Percentiles rank a stretch among this genome's conserved stretches.
phyloP scores from a whole-genome alignment of 2,113 vertebrate genomes.

The Rhodinocichla rosea region DNA sequence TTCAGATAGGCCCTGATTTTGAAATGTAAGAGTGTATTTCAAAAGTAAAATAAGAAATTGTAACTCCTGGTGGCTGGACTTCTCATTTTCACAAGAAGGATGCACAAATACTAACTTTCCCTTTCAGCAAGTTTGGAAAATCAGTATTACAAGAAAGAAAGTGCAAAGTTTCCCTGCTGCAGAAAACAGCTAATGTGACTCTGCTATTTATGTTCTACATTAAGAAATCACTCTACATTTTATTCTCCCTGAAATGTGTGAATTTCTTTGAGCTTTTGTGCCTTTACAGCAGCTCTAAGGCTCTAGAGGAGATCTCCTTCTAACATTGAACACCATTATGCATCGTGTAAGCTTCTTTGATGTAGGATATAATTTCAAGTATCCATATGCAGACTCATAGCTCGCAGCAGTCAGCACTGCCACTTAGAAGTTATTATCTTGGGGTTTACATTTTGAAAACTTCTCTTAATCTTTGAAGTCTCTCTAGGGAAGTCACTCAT shows the following conservation, averaged over 20 bases:
- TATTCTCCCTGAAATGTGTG: neutral
- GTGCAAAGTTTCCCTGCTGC: neutral
- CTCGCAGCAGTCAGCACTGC: neutral
- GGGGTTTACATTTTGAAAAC: neutral
- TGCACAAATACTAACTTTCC: neutral
- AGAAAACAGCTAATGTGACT: neutral
- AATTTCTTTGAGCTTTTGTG: conserved; percentile 1
- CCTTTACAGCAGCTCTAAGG: neutral
- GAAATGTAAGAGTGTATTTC: neutral
- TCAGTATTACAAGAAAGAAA: neutral
- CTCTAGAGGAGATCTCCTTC: neutral
- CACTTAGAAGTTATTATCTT: conserved; percentile 24
- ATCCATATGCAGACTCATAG: neutral
- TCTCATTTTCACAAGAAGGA: neutral
- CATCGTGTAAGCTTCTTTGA: conserved; percentile 22
- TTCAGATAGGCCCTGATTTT: neutral
- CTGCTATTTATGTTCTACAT: neutral
- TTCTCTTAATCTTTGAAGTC: conserved; percentile 22
- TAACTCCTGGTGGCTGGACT: neutral
- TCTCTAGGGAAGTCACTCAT: neutral
- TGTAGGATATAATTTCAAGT: conserved; percentile 24
- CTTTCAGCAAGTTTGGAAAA: neutral
- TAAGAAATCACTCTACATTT: neutral
- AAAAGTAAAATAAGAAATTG: neutral
- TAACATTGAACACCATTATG: conserved; percentile 8